Evolutionary conservation across 1,140 invertebrate species (phyloP), one percentile per base, ranked within the genome.

Genomic region (Acromyrmex charruanus): DNA sequence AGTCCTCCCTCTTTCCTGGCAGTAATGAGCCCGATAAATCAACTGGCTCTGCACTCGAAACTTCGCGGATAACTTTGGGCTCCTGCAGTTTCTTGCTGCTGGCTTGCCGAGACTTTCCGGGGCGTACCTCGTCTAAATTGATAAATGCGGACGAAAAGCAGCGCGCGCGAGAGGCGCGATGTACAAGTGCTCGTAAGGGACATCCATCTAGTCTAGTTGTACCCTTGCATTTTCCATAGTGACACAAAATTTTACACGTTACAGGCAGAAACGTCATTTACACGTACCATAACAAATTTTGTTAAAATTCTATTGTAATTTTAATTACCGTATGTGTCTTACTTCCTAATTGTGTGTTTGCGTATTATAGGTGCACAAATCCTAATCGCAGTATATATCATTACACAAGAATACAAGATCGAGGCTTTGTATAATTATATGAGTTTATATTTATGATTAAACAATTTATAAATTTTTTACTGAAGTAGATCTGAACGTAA

Each of bases 21-120:
- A 95, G 94, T 95, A 95, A 95, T 95, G 95, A 95, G 94, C 94
- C 93, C 94, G 94, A 95, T 95, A 95, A 95, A 95, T 95, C 95
- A 95, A 94, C 94, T 93, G 94, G 91, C 91, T 94, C 92, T 94
- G 91, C 93, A 94, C 94, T 94, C 92, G 92, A 95, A 95, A 95
- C 92, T 95, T 94, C 77, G 92, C 87, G 93, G 93, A 94, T 94
- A 95, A 94, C 93, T 95, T 92, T 90, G 87, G 87, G 88, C 86
- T 88, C 71, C 86, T 87, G 87, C 90, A 90, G 88, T 90, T 93
- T 91, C 89, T 91, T 90, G 84, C 84, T 44, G 74, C 81, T n/a
- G 44, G 79, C 79, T 87, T 80, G 59, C 63, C 81, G 21, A 55
- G 80, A 72, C 75, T 72, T 53, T 74, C 58, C 35, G 51, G 31